Base-by-base conservation (phyloP, 2,797 vertebrate species). In the Manis javanica region DNA sequence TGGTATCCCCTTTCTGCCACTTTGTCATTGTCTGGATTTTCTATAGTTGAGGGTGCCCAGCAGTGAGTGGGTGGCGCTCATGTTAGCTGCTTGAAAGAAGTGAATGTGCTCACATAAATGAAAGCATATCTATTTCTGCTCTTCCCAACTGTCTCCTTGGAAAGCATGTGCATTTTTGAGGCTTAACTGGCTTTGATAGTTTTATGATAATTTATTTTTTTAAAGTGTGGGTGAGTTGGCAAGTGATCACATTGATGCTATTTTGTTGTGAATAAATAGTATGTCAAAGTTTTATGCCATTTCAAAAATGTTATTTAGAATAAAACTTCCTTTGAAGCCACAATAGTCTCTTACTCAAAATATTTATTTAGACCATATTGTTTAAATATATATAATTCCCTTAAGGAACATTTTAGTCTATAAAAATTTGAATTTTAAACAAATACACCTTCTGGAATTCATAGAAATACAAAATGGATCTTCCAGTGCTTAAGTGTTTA, bases 241-340 rank as follows among this genome's bases (percentile, higher is more conserved):
- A 88, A 87, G 55, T 86, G 82, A 93, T 96, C 66, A 74, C 87
- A 61, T 93, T 95, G 89, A 51, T 94, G 96, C 83, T 97, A 1
- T 96, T 97, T 94, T 96, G 87, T 96, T 96, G 92, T 96, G 95
- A 95, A 95, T 97, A 96, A 97, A 95, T 94, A 96, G 24, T 89
- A 66, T 97, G 88, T 95, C 96, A 95, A 79, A 95, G 82, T 95
- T 95, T 95, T 96, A 94, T 91, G 87, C 79, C 15, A 31, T 97
- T 97, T 96, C 86, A 94, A 93, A 97, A 97, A 96, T 89, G 81
- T 94, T 96, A 94, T 96, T 97, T 97, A 94, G 94, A 96, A 82
- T 91, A 97, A 96, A 97, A 96, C 83, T 97, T 97, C 75, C 85
- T 96, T 97, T 98, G 97, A 97, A 97, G 96, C 89, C 61, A 77